Evolutionary conservation across 2,113 vertebrate genomes (phyloP).

Genomic region (Girardinichthys multiradiatus): DNA sequence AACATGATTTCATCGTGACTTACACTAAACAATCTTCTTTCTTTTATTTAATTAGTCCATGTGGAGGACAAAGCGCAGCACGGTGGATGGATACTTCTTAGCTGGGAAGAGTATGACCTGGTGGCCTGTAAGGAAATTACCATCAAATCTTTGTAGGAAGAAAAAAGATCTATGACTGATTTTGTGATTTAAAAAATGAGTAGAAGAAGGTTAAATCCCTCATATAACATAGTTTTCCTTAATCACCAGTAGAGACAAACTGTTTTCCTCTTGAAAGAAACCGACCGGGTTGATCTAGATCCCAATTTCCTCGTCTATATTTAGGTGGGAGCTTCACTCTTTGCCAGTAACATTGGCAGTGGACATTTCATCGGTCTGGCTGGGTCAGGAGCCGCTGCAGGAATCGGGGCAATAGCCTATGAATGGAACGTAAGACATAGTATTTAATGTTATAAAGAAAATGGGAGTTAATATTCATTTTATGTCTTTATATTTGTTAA

Average conservation of each 20-base stretch:
- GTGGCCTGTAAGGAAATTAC: slow-evolving; percentile 91
- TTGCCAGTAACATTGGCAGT: slow-evolving; percentile 97
- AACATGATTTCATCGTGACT: background rate
- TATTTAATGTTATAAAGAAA: background rate
- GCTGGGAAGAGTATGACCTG: slow-evolving; percentile 95
- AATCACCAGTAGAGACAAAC: background rate
- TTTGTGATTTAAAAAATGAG: background rate
- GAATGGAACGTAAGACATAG: slow-evolving; percentile 89
- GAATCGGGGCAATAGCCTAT: slow-evolving; percentile 88
- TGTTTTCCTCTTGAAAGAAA: background rate
- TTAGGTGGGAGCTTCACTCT: slow-evolving; percentile 93
- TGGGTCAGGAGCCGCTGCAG: slow-evolving; percentile 90
- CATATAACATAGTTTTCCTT: no score
- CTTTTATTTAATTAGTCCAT: slow-evolving; percentile 84
- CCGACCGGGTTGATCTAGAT: background rate
- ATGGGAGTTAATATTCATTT: background rate
- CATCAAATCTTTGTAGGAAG: background rate
- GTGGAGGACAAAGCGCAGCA: slow-evolving; percentile 92
- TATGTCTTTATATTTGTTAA: slow-evolving; percentile 5
- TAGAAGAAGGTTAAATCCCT: background rate
- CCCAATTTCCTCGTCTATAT: slow-evolving; percentile 17
- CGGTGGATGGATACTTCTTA: slow-evolving; percentile 94
- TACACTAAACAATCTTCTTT: background rate
- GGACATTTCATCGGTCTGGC: slow-evolving; percentile 96
- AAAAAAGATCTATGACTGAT: no score